phyloP scores from a whole-genome alignment of 2,888 invertebrate species.

The Protodeltote pygarga region DNA sequence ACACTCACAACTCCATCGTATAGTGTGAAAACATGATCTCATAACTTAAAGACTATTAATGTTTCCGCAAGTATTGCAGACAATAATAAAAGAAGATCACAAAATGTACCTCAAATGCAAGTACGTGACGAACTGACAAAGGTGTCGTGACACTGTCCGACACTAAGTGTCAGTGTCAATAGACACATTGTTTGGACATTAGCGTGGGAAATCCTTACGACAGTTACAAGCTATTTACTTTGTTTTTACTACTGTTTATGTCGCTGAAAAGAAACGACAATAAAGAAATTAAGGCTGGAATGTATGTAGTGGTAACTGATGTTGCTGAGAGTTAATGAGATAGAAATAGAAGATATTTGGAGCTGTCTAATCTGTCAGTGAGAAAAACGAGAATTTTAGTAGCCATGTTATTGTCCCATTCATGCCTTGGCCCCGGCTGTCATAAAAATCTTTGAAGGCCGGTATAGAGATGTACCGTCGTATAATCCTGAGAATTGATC shows the following conservation, averaged over 20 bases:
- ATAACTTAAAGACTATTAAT: too few relatives aligned
- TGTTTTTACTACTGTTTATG: conserved; percentile 38
- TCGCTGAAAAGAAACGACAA: conserved; percentile 20
- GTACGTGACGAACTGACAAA: conserved; percentile 48
- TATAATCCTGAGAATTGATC: too few relatives aligned
- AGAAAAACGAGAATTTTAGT: too few relatives aligned
- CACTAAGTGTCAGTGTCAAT: conserved; percentile 56
- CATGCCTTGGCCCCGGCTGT: too few relatives aligned
- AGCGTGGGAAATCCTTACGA: conserved; percentile 60
- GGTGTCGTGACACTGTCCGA: conserved; percentile 58
- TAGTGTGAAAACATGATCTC: conserved; percentile 7
- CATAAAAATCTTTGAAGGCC: too few relatives aligned
- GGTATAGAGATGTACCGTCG: too few relatives aligned
- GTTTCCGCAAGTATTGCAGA: too few relatives aligned
- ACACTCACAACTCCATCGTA: too few relatives aligned
- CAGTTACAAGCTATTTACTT: conserved; percentile 32
- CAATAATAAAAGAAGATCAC: background rate
- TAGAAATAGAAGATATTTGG: too few relatives aligned
- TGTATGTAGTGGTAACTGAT: background rate
- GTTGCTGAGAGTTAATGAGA: too few relatives aligned
- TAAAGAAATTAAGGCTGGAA: conserved; percentile 3
- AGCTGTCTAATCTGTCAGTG: too few relatives aligned
- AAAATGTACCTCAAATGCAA: conserved; percentile 10
- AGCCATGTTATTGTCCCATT: too few relatives aligned
- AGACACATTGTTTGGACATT: conserved; percentile 54